Evolutionary conservation across 2,888 invertebrate genomes (phyloP).

Genomic region (Orthonevra nobilis): DNA sequence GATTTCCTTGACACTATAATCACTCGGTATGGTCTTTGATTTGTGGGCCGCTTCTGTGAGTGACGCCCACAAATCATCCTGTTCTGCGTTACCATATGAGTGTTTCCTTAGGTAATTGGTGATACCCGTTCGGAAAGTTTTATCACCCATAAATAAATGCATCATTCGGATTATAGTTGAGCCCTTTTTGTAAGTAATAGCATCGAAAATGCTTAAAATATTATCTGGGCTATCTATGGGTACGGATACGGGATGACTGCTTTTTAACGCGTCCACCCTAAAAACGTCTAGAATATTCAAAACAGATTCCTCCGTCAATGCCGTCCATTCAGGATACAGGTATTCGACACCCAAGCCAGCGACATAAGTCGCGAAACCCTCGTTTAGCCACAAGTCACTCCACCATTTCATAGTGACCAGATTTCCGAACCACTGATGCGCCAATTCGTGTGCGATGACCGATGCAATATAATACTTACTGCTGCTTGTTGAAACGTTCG

Average conservation of each 20-base stretch:
- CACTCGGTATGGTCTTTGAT: conserved; percentile 81
- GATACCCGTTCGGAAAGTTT: conserved; percentile 85
- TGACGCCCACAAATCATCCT: conserved; percentile 92
- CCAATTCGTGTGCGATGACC: conserved; percentile 87
- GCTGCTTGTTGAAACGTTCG: conserved; percentile 85
- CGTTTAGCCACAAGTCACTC: conserved; percentile 87
- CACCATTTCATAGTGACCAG: conserved; percentile 87
- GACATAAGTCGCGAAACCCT: conserved; percentile 85
- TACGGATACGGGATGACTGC: conserved; percentile 90
- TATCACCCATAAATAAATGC: conserved; percentile 90
- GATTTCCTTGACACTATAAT: conserved; percentile 85
- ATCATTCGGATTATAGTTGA: conserved; percentile 95
- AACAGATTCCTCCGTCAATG: conserved; percentile 82
- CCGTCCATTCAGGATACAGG: conserved; percentile 85
- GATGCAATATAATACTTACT: conserved; percentile 90
- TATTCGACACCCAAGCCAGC: conserved; percentile 83
- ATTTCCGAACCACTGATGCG: conserved; percentile 92
- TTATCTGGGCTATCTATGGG: conserved; percentile 87
- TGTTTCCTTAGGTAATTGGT: conserved; percentile 85
- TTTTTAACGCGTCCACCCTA: conserved; percentile 86
- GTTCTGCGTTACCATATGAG: conserved; percentile 88
- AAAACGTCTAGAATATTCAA: conserved; percentile 84
- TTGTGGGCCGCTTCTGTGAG: conserved; percentile 83
- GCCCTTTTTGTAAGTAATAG: conserved; percentile 92
- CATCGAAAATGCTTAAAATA: conserved; percentile 91